Evolutionary conservation across 2,797 vertebrate species (phyloP).

Genomic region (Hemibagrus guttatus): DNA sequence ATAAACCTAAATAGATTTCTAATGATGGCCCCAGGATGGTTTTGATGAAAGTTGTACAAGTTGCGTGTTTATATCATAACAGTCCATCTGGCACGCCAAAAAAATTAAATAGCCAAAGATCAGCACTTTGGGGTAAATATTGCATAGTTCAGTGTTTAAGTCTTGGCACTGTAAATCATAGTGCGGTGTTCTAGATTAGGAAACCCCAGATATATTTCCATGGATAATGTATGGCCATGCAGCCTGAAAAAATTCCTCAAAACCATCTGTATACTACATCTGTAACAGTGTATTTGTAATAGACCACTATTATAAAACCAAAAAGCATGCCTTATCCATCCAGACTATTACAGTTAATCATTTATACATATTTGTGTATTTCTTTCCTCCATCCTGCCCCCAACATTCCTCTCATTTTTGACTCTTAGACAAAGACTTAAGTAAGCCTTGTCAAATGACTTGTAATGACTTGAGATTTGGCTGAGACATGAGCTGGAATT

Average conservation of each 20-base stretch:
- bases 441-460: background rate
- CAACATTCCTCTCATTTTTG: background rate
- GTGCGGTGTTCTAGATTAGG: background rate
- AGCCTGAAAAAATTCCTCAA: background rate
- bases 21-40: background rate
- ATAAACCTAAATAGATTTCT: conserved; percentile 4
- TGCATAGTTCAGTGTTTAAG: background rate
- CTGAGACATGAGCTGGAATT: background rate
- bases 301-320: too few relatives aligned
- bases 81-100: conserved; percentile 6
- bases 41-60: conserved; percentile 14
- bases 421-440: background rate
- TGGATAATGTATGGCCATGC: background rate
- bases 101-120: background rate
- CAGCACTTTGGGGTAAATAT: conserved; percentile 1
- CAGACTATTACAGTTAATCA: background rate
- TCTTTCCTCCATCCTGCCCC: background rate
- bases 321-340: background rate
- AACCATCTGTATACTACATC: background rate
- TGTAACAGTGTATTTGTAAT: background rate
- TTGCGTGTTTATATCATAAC: background rate
- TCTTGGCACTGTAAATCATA: background rate
- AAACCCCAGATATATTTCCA: background rate
- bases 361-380: background rate
- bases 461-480: background rate